Evolutionary conservation across 2,113 vertebrate species (phyloP), one percentile per base, ranked within the genome.

Genomic region (Strigops habroptila): DNA sequence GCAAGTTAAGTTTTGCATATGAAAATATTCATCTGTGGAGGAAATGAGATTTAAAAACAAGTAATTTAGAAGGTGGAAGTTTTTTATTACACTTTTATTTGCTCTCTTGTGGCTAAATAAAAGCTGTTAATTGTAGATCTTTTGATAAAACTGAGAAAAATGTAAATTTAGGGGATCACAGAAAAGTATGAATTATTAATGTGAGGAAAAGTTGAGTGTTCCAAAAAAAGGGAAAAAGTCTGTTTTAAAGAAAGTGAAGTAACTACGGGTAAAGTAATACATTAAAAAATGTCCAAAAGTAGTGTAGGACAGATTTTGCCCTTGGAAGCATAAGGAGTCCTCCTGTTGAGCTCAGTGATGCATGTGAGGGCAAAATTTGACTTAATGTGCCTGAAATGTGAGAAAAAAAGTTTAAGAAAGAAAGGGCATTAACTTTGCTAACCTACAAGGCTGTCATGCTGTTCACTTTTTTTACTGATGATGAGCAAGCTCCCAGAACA

Each of bases 291-390:
- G 35, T 64, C n/a, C 16, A 14, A 69, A 75, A 90, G 24, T 25
- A 44, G 7, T 28, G 8, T 6, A 93, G 51, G 88, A 91, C n/a
- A 88, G 39, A 80, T 86, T 65, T 90, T 96, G 75, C 67, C 79
- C 88, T 88, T 95, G 63, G 63, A 88, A 95, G 31, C 65, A 85
- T 91, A 89, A 52, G 49, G 70, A 86, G 41, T 39, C 73, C 51
- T 95, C 93, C 95, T 96, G 41, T 94, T 88, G 93, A 96, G 93
- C 90, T 94, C 93, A 90, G 55, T 81, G 87, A 89, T 87, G 84
- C 93, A 87, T 95, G 35, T 52, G 81, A 95, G 89, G 78, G 57
- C 49, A 95, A 64, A 90, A 74, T 63, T 86, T 93, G 91, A 96
- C 87, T 88, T 95, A 85, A 77, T 63, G 63, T 80, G 39, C 86